phyloP scores from a whole-genome alignment of 2,797 vertebrate species.

The Hybognathus amarus region DNA sequence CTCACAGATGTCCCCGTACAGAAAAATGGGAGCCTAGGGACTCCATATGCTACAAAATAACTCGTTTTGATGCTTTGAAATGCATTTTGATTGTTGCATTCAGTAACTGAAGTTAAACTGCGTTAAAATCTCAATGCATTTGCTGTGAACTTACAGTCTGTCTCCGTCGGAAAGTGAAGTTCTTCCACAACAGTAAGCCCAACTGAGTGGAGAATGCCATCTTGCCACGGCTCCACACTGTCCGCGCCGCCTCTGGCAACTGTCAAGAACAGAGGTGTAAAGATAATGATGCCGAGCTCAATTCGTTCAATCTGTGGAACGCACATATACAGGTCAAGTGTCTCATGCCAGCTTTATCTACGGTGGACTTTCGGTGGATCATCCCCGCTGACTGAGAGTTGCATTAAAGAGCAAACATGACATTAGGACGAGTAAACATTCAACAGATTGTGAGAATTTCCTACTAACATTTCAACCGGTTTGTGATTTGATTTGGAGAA shows the following conservation, averaged over 20 bases:
- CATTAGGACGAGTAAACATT: constrained; percentile 67
- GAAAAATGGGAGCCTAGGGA: not conserved
- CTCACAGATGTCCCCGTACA: constrained; percentile 29
- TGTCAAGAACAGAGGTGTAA: constrained; percentile 4
- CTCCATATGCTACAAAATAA: constrained; percentile 56
- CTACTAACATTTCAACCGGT: not conserved
- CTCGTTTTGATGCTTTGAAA: not conserved
- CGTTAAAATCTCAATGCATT: not conserved
- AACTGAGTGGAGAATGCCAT: constrained; percentile 94
- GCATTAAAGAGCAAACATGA: constrained; percentile 66
- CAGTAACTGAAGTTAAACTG: not conserved
- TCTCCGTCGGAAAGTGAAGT: constrained; percentile 93
- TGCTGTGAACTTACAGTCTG: constrained; percentile 89
- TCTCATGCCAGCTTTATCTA: constrained; percentile 38
- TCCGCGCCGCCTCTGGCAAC: constrained; percentile 67
- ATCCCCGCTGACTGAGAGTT: not conserved
- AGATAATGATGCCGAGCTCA: not conserved
- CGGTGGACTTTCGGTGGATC: constrained; percentile 5
- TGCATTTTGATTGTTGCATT: not conserved
- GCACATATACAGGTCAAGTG: not conserved
- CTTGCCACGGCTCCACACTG: constrained; percentile 70
- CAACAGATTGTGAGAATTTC: constrained; percentile 24
- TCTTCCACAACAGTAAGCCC: constrained; percentile 97
- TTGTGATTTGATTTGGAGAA: not conserved
- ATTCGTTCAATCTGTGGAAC: not conserved